Base-by-base conservation (phyloP, 2,888 invertebrate genomes). In the Lepeophtheirus nordmannii region DNA sequence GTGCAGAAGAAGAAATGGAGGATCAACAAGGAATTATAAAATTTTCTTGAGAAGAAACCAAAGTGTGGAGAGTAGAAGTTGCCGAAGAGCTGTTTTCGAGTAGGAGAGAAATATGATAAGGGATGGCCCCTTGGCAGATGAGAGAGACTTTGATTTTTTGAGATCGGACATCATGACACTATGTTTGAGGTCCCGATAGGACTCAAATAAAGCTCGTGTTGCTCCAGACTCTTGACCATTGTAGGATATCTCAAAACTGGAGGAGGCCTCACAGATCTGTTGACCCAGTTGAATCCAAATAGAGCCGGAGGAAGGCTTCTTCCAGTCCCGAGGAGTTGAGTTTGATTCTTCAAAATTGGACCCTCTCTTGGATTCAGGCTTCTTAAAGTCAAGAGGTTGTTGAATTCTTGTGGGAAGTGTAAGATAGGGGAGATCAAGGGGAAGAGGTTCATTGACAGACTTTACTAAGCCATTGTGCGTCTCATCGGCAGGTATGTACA, bases 91-190 rank as follows among this genome's bases (percentile, higher is more conserved):
- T 8, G 53, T 46, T 17, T 46, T 46, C n/a, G 53, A 46, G 8
- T 46, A 46, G 53, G 53, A 46, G 14, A 46, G 53, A 17, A 46
- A 46, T 46, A 46, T 46, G 53, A 46, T 46, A 8, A 46, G 53
- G n/a, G 53, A 17, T 5, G 53, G 53, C 5, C 53, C 53, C 17
- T 17, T 14, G n/a, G 14, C 53, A 46, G 17, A 17, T n/a, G 53
- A 14, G 53, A 46, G 53, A 46, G 17, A 17, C 8, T 17, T 46
- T 46, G 53, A 46, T 14, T 17, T 14, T 46, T 14, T 46, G n/a
- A 46, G 53, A 46, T 46, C 53, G 8, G 53, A 46, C 8, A n/a
- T 46, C 53, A 46, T 46, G 53, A 46, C 53, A 46, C n/a, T n/a
- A 14, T 8, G 53, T 17, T 46, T 46, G 53, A 17, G n/a, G 53